phyloP scores from a whole-genome alignment of 1,140 invertebrate genomes.

The Drosophila ercepeae region DNA sequence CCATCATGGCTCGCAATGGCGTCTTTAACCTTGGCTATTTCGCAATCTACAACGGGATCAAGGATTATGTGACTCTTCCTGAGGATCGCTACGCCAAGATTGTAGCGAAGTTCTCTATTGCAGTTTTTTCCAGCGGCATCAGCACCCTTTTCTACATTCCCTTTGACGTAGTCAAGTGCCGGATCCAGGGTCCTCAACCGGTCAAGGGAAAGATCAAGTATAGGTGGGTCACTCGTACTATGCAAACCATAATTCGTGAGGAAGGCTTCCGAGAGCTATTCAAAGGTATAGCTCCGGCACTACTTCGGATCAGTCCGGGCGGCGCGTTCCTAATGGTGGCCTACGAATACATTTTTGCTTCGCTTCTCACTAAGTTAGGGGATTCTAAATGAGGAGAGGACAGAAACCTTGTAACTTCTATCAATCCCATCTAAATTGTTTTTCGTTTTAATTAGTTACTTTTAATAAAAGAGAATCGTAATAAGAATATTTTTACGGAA shows the following conservation, averaged over 20 bases:
- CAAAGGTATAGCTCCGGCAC: conserved; percentile 88
- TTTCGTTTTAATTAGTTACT: too few relatives aligned
- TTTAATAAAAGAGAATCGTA: too few relatives aligned
- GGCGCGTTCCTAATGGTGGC: conserved; percentile 93
- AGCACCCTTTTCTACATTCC: conserved; percentile 94
- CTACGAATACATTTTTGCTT: conserved; percentile 90
- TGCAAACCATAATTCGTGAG: conserved; percentile 90
- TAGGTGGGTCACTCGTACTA: conserved; percentile 88
- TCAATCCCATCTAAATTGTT: too few relatives aligned
- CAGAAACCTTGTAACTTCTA: too few relatives aligned
- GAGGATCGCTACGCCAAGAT: conserved; percentile 88
- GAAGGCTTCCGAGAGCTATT: conserved; percentile 95
- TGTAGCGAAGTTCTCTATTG: conserved; percentile 84
- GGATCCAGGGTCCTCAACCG: conserved; percentile 96
- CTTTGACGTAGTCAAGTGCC: conserved; percentile 96
- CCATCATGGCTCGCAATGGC: conserved; percentile 92
- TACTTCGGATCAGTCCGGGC: conserved; percentile 9
- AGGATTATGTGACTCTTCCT: conserved; percentile 87
- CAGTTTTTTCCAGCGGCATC: conserved; percentile 92
- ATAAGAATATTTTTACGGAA: too few relatives aligned
- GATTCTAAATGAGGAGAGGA: not conserved
- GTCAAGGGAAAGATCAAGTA: conserved; percentile 90
- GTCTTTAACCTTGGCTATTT: conserved; percentile 96
- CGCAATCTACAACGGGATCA: conserved; percentile 95
- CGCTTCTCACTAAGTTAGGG: conserved; percentile 82